Percentiles rank a stretch among this genome's conserved stretches.
Conservation (phyloP, 1,140 invertebrate species). For the Battus philenor region DNA sequence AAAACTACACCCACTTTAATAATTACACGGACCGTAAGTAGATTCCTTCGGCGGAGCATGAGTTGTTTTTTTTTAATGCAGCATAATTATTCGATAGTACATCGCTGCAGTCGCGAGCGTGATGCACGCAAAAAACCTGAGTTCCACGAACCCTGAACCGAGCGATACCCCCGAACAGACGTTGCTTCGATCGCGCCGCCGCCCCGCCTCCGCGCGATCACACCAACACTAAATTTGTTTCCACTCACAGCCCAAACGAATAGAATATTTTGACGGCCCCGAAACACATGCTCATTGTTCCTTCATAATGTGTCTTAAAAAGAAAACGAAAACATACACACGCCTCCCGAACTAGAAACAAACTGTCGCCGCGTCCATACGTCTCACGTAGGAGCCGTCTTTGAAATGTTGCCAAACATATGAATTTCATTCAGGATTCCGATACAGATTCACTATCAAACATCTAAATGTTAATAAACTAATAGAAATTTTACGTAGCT, state of each 20-base stretch:
- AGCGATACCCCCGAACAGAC: background rate
- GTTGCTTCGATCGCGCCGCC: conserved; percentile 2
- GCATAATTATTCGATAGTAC: background rate
- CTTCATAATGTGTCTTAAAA: background rate
- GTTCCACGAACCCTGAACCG: background rate
- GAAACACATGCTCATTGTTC: background rate
- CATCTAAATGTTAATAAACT: no score
- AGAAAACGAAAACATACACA: conserved; percentile 2
- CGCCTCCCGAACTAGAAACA: conserved; percentile 4
- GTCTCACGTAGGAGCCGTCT: conserved; percentile 4
- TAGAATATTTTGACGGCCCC: background rate
- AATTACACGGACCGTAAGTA: no score
- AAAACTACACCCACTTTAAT: no score
- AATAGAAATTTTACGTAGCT: no score
- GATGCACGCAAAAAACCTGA: background rate
- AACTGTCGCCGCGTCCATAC: conserved; percentile 2
- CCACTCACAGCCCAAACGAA: background rate
- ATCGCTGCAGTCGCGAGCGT: background rate
- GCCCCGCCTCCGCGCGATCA: background rate
- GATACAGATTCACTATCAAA: conserved; percentile 2
- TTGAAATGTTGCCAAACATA: conserved; percentile 13
- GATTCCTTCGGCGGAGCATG: no score
- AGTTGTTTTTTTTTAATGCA: conserved; percentile 18
- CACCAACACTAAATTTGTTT: background rate
- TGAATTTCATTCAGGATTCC: conserved; percentile 9